Evolutionary conservation across 1,140 invertebrate genomes (phyloP).

Genomic region (Brachionus koreanus): DNA sequence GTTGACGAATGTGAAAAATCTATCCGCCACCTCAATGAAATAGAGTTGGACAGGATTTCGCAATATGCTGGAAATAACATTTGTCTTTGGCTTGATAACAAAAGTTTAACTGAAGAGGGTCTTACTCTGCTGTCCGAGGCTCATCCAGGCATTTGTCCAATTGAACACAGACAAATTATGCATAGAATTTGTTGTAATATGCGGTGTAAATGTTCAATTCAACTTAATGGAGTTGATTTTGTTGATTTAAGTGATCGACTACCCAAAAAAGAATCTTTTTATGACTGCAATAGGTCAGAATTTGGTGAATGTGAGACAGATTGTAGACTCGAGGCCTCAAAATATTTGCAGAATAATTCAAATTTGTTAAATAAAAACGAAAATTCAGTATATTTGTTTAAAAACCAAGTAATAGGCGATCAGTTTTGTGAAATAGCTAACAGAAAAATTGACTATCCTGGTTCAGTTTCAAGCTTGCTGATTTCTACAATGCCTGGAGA

Average conservation of each 20-base stretch:
- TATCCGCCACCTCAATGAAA: neutral
- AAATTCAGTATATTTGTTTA: neutral
- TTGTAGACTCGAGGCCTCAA: neutral
- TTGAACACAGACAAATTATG: neutral
- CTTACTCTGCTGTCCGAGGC: neutral
- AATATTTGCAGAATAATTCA: neutral
- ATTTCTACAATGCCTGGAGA: neutral
- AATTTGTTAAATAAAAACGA: neutral
- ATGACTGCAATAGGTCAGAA: neutral
- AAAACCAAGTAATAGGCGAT: neutral
- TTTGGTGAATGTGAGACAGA: conserved; percentile 3
- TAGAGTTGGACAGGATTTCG: neutral
- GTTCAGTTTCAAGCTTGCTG: neutral
- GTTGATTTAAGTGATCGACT: neutral
- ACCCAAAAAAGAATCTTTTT: neutral
- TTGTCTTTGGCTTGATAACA: neutral
- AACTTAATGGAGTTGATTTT: neutral
- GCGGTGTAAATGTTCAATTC: conserved; percentile 1
- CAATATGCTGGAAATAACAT: neutral
- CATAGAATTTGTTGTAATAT: neutral
- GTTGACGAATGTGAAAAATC: neutral
- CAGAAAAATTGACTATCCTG: neutral
- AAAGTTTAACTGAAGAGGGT: neutral
- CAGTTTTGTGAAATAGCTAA: neutral
- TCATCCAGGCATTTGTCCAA: neutral